phyloP scores from a whole-genome alignment of 2,113 vertebrate genomes.

The Noturus placidus region DNA sequence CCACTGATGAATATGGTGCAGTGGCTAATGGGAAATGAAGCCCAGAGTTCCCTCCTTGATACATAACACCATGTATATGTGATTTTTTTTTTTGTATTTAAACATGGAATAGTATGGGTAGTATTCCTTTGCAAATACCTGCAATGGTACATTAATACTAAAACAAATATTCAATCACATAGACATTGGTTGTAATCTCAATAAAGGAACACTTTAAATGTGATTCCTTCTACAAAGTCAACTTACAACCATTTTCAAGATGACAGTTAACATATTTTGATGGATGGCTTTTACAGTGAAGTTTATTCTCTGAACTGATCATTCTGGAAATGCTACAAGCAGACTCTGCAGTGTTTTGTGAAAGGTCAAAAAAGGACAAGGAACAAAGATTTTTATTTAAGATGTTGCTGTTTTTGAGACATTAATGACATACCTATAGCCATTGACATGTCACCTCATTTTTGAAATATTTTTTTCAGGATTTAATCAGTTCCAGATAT shows the following conservation, averaged over 20 bases:
- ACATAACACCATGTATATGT: not conserved
- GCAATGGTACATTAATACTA: not conserved
- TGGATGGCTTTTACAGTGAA: slow-evolving; percentile 14
- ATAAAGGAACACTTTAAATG: not conserved
- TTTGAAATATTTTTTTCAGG: not conserved
- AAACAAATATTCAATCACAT: not conserved
- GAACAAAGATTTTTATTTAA: slow-evolving; percentile 9
- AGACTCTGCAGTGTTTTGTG: not conserved
- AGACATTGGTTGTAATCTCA: not conserved
- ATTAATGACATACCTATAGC: not conserved
- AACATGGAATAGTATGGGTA: not conserved
- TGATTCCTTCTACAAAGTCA: not conserved
- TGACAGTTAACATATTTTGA: not conserved
- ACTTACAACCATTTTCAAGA: not conserved
- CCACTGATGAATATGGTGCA: too few relatives aligned
- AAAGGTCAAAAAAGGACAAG: not conserved
- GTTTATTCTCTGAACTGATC: not conserved
- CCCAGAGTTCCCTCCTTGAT: too few relatives aligned
- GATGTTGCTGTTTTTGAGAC: not conserved
- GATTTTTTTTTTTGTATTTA: not conserved
- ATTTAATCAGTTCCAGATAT: slow-evolving; percentile 33
- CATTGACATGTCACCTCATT: not conserved
- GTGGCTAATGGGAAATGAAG: too few relatives aligned
- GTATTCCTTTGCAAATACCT: not conserved
- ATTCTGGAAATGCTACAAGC: not conserved